These are phyloP conservation scores for Polydrusus tereticollis DNA, from an alignment of 2,888 invertebrate species.

Conservation along the genomic window DNA sequence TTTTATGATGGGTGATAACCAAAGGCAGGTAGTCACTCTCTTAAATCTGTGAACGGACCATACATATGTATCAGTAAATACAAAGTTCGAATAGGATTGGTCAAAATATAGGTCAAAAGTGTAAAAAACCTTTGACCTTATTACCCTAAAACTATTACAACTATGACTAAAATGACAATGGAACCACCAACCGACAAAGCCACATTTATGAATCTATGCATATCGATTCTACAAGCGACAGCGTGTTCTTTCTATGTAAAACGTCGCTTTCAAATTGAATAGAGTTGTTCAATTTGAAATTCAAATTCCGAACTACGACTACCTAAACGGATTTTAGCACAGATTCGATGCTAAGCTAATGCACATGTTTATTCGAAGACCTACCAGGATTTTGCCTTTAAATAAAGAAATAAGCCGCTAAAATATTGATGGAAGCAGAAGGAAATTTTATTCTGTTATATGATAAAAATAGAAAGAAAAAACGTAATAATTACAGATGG, in stretches of 20 bases:
- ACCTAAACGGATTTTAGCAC: conserved; percentile 24
- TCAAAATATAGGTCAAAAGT: too few species aligned
- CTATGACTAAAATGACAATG: background rate
- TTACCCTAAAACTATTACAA: too few species aligned
- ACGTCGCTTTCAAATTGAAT: conserved; percentile 32
- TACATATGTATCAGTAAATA: too few species aligned
- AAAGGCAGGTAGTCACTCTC: too few species aligned
- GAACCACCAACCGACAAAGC: background rate
- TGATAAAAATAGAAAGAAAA: too few species aligned
- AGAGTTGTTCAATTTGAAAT: conserved; percentile 42
- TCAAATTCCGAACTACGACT: conserved; percentile 34
- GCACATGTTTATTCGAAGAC: conserved; percentile 23
- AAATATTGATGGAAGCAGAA: background rate
- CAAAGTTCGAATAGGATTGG: too few species aligned
- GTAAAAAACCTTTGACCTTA: too few species aligned
- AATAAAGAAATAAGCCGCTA: conserved; percentile 6
- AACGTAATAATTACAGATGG: too few species aligned
- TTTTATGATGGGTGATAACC: too few species aligned
- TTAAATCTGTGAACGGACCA: too few species aligned
- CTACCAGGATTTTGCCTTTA: background rate
- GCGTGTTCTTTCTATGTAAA: conserved; percentile 32
- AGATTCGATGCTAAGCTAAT: conserved; percentile 32
- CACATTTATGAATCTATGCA: background rate
- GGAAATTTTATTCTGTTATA: background rate
- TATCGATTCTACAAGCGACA: conserved; percentile 23